These are phyloP conservation scores for Oophaga sylvatica DNA, from an alignment of 2,797 vertebrate species.

Conservation along the genomic window DNA sequence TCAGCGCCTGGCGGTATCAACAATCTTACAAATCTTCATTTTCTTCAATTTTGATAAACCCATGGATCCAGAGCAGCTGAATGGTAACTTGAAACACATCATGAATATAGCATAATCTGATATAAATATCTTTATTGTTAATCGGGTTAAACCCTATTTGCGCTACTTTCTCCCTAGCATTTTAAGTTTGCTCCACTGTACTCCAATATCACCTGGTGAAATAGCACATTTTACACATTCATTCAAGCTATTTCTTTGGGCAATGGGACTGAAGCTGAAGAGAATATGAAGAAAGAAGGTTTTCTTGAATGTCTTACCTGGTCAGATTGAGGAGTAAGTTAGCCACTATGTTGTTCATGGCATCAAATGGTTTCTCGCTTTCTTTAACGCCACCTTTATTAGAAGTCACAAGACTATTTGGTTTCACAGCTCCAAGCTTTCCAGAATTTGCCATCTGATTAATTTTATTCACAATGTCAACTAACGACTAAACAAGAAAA, in stretches of 20 bases:
- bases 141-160: too few relatives aligned
- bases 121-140: too few relatives aligned
- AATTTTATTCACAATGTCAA: constrained; percentile 93
- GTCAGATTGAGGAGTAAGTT: constrained; percentile 93
- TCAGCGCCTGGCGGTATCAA: too few relatives aligned
- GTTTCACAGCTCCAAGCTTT: constrained; percentile 79
- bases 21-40: too few relatives aligned
- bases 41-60: too few relatives aligned
- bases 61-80: too few relatives aligned
- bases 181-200: too few relatives aligned
- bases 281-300: background rate
- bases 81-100: too few relatives aligned
- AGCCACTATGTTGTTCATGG: constrained; percentile 96
- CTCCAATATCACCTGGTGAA: too few relatives aligned
- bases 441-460: constrained; percentile 77
- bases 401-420: constrained; percentile 80
- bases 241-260: background rate
- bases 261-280: background rate
- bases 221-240: background rate
- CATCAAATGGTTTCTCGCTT: constrained; percentile 88
- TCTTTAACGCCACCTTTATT: constrained; percentile 73
- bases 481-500: constrained; percentile 79
- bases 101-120: too few relatives aligned
- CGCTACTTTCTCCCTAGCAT: too few relatives aligned
- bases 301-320: constrained; percentile 75